A percentile compares a stretch with the other conserved stretches of the same genome.
These are phyloP conservation scores for Ectropis grisescens DNA, from an alignment of 1,140 invertebrate genomes.

Conservation along the genomic window DNA sequence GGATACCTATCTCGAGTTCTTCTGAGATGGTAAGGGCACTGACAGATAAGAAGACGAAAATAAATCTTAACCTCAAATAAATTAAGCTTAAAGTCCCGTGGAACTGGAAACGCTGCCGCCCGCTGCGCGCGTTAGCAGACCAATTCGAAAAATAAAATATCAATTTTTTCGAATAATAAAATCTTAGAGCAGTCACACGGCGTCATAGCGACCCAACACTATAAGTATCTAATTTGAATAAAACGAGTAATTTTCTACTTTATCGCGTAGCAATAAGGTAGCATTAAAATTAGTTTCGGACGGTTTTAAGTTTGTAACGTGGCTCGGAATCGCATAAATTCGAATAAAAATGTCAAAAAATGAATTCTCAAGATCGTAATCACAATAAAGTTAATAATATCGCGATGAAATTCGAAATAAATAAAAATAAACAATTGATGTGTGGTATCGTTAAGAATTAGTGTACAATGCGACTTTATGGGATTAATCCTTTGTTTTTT, in stretches of 20 bases:
- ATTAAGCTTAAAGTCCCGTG: constrained; percentile 23
- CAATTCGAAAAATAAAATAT: constrained; percentile 61
- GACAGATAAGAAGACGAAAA: constrained; percentile 10
- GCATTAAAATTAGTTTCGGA: constrained; percentile 7
- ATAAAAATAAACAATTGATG: constrained; percentile 49
- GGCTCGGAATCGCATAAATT: constrained; percentile 52
- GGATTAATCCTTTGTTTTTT: too few relatives aligned
- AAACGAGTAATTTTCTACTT: constrained; percentile 8
- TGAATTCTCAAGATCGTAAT: constrained; percentile 64
- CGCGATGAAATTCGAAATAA: constrained; percentile 60
- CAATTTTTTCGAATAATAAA: constrained; percentile 65
- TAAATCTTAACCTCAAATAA: constrained; percentile 7
- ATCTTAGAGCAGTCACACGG: constrained; percentile 60
- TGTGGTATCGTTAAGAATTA: constrained; percentile 42
- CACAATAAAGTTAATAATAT: constrained; percentile 62
- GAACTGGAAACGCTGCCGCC: constrained; percentile 18
- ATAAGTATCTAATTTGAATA: constrained; percentile 1
- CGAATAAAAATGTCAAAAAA: constrained; percentile 67
- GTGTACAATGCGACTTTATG: constrained; percentile 28
- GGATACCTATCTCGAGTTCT: constrained; percentile 27
- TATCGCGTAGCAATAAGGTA: constrained; percentile 5
- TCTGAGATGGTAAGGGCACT: constrained; percentile 15
- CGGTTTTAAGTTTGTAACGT: constrained; percentile 1
- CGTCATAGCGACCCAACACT: constrained; percentile 23
- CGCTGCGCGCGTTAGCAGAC: constrained; percentile 57